These are phyloP conservation scores for Phylloscopus trochilus DNA, from an alignment of 2,113 vertebrate genomes.

Conservation along the genomic window DNA sequence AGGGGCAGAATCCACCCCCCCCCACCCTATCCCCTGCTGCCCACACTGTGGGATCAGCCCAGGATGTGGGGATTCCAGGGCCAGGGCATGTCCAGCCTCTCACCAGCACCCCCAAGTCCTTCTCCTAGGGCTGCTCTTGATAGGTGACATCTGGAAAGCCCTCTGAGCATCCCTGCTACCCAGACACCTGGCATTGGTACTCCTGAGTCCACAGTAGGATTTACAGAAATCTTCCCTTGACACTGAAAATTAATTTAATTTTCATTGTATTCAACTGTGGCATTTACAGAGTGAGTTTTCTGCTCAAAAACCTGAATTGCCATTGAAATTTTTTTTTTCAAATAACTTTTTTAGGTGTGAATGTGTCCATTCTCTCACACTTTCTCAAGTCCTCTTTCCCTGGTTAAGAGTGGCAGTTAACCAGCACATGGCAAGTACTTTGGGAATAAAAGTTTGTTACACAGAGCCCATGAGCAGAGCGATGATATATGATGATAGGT, in stretches of 20 bases:
- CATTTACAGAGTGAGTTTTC: not conserved
- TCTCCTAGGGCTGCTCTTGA: not conserved
- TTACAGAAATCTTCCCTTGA: not conserved
- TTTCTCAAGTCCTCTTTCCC: not conserved
- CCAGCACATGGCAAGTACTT: not conserved
- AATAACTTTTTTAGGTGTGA: not conserved
- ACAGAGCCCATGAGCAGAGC: rapidly evolving
- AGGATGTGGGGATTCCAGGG: not conserved
- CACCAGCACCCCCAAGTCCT: not conserved
- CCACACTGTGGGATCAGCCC: rapidly evolving
- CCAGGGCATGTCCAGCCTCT: not conserved
- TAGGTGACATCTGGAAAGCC: not conserved
- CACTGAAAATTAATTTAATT: not conserved
- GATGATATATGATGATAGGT: not conserved
- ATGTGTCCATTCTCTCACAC: not conserved
- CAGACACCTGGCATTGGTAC: not conserved
- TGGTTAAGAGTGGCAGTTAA: not conserved
- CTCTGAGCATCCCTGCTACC: not conserved
- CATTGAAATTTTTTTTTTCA: not conserved
- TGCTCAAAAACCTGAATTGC: not conserved
- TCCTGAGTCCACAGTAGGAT: not conserved
- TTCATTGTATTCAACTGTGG: not conserved
- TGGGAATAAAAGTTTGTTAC: not conserved
- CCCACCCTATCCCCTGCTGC: not conserved
- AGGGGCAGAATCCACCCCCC: not conserved